Base-by-base conservation (phyloP, 92 coral and sea anemone genomes). In the Actinernus sp. region DNA sequence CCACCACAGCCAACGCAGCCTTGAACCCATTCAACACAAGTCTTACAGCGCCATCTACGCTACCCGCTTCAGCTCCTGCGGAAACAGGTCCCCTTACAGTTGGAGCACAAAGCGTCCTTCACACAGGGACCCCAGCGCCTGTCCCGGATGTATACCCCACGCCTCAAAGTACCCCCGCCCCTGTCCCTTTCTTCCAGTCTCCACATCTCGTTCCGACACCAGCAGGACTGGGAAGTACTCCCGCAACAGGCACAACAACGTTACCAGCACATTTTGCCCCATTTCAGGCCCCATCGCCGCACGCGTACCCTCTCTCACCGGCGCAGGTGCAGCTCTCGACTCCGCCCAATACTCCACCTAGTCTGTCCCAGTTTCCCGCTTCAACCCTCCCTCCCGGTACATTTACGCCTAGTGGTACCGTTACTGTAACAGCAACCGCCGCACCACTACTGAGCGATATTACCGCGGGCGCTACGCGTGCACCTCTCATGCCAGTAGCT, bases 381-480 rank as follows among this genome's bases (percentile, higher is more conserved):
- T 45, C 52, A 9, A 23, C 11, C 10, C 8, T 34, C 6, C 6
- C 41, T 34, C 41, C 41, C n/a, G n/a, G n/a, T n/a, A n/a, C 16
- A 32, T 48, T 49, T 24, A 23, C 28, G 16, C 63, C 36, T 14
- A 58, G 78, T 12, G 38, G 78, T 0, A 51, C 66, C 16, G 56
- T 73, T 43, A 95, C 97, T 23, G 84, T 94, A 31, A 90, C 90
- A 7, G 96, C 99, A 8, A 95, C 82, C 2, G 90, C 99, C 34
- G 10, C 96, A 5, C 99, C 97, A 0, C 76, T 95, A 31, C 58
- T 81, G 32, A 85, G 81, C 0, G 99, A 95, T 56, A 95, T 95
- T 48, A 95, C 99, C 0, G 97, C 91, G 3, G 99, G 99, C 0
- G 99, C 99, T 18, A 87, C 85, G 5, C 99, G 94, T 2, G 78